Evolutionary conservation across 64 coral and sea anemone genomes (phyloP).

Genomic region (Cladopsammia gracilis): DNA sequence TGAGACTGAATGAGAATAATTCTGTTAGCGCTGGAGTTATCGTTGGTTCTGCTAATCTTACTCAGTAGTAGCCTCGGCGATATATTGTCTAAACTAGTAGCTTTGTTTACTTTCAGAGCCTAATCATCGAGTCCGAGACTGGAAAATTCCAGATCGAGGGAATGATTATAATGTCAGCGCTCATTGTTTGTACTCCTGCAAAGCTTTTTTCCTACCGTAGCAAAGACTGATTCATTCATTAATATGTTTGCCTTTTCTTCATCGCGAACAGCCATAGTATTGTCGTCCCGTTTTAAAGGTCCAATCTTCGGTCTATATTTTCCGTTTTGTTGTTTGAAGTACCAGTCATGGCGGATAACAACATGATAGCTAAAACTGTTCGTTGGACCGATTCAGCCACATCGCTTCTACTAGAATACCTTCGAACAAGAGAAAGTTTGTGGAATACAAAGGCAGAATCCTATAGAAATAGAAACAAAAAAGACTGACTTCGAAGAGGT

Average conservation of each 20-base stretch:
- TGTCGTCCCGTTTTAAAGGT: not conserved
- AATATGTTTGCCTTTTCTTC: constrained; percentile 3
- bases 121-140: not conserved
- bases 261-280: not conserved
- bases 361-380: too few species aligned
- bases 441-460: too few species aligned
- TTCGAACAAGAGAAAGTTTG: too few species aligned
- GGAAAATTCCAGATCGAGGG: too few species aligned
- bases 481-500: too few species aligned
- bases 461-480: too few species aligned
- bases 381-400: too few species aligned
- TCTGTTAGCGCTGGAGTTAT: not conserved
- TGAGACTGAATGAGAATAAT: not conserved
- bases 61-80: too few species aligned
- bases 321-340: not conserved
- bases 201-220: not conserved
- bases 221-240: not conserved
- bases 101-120: not conserved
- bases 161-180: too few species aligned
- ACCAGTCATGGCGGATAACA: too few species aligned
- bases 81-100: too few species aligned
- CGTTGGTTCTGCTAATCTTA: not conserved
- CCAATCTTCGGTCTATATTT: not conserved
- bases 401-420: too few species aligned
- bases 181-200: not conserved